Conservation (phyloP, 2,888 invertebrate genomes). For the Brachyptera risi region DNA sequence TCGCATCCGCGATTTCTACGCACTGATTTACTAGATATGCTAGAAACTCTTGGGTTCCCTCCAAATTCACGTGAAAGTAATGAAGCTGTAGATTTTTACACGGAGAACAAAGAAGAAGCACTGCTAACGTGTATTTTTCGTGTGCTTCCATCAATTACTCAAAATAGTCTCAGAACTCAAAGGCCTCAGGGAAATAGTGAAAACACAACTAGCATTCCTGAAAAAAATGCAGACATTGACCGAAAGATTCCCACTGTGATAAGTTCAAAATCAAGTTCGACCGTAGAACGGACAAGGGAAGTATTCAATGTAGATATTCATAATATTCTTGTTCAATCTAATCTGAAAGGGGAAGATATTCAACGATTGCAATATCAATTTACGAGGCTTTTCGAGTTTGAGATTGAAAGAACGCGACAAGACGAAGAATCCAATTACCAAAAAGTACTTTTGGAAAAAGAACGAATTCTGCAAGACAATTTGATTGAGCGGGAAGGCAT, state of each 20-base stretch:
- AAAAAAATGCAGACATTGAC: not conserved
- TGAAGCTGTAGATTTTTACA: too few species aligned
- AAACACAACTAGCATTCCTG: too few species aligned
- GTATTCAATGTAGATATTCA: slow-evolving; percentile 13
- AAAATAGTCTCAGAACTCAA: not conserved
- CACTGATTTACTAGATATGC: slow-evolving; percentile 50
- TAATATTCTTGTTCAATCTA: slow-evolving; percentile 11
- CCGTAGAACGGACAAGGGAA: not conserved
- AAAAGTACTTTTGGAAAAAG: slow-evolving; percentile 15
- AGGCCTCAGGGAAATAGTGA: not conserved
- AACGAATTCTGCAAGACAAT: slow-evolving; percentile 18
- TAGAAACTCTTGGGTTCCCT: slow-evolving; percentile 42
- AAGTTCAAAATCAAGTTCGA: too few species aligned
- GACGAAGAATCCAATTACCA: slow-evolving; percentile 23
- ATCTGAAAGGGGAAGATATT: slow-evolving; percentile 18
- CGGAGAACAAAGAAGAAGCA: slow-evolving; percentile 31
- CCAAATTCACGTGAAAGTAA: slow-evolving; percentile 34
- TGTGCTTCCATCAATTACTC: slow-evolving; percentile 10
- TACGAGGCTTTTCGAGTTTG: slow-evolving; percentile 17
- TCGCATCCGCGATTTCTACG: slow-evolving; percentile 45
- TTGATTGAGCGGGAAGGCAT: slow-evolving; percentile 8
- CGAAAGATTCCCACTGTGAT: not conserved
- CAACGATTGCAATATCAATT: slow-evolving; percentile 18
- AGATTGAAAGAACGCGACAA: slow-evolving; percentile 16
- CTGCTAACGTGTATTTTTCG: slow-evolving; percentile 37